A percentile compares a stretch with the other conserved stretches of the same genome.
phyloP scores from a whole-genome alignment of 2,888 invertebrate genomes.

The Oligia latruncula region DNA sequence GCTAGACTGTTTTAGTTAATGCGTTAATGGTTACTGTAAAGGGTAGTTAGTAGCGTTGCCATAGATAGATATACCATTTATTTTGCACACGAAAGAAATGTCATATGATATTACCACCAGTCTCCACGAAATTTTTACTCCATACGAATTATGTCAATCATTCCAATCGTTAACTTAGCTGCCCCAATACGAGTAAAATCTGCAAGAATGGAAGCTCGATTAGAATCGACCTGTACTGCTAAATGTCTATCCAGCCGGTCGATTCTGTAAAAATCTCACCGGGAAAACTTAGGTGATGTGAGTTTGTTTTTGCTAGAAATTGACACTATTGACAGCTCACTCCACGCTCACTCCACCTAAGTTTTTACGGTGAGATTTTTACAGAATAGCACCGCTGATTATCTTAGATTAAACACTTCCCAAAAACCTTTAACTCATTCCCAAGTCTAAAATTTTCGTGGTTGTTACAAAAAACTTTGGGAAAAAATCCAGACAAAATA shows the following conservation, averaged over 20 bases:
- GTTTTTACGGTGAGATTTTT: no score
- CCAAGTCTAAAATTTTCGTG: background rate
- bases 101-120: background rate
- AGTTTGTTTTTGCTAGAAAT: no score
- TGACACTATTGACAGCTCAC: no score
- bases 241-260: no score
- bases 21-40: conserved; percentile 1
- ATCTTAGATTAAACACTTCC: background rate
- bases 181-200: background rate
- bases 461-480: accelerated
- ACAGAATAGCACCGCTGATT: no score
- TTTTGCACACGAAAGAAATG: background rate
- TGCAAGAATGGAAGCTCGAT: background rate
- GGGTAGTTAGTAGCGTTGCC: background rate
- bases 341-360: no score
- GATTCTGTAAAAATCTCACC: no score
- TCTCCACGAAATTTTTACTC: background rate
- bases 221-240: no score
- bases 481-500: no score
- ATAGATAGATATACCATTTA: background rate
- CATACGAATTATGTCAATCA: background rate
- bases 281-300: no score
- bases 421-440: background rate
- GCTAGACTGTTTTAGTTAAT: background rate
- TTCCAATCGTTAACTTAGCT: background rate